phyloP scores from a whole-genome alignment of 2,113 vertebrate species.

The Clarias macrocephalus region DNA sequence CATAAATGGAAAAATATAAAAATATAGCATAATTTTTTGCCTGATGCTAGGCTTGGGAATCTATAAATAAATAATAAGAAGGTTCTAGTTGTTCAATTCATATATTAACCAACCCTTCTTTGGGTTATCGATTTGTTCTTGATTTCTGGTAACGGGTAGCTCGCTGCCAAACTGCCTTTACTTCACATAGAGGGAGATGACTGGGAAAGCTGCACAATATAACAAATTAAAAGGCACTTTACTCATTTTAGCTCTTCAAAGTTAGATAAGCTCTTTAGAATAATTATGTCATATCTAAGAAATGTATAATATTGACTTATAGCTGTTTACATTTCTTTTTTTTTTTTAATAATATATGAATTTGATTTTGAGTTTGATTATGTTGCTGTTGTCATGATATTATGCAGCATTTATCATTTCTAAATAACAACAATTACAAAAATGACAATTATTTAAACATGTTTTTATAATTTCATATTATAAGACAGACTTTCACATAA shows the following conservation, averaged over 20 bases:
- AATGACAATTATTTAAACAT: not conserved
- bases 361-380: not conserved
- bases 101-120: slow-evolving; percentile 30
- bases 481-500: slow-evolving; percentile 14
- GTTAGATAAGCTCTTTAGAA: slow-evolving; percentile 17
- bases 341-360: not conserved
- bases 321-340: not conserved
- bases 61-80: slow-evolving; percentile 29
- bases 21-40: not conserved
- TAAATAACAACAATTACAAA: not conserved
- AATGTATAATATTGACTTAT: not conserved
- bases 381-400: slow-evolving; percentile 4
- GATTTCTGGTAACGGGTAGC: slow-evolving; percentile 13
- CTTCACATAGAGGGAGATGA: slow-evolving; percentile 24
- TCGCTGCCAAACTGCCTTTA: slow-evolving; percentile 17
- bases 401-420: not conserved
- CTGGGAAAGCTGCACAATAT: slow-evolving; percentile 29
- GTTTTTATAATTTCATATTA: slow-evolving; percentile 29
- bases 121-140: slow-evolving; percentile 26
- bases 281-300: not conserved
- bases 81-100: slow-evolving; percentile 36
- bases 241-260: slow-evolving; percentile 32
- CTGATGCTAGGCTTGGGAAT: slow-evolving; percentile 1
- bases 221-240: slow-evolving; percentile 55
- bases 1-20: not conserved